These are phyloP conservation scores for Arnoldichthys spilopterus DNA, from an alignment of 2,797 vertebrate species.

Conservation along the genomic window DNA sequence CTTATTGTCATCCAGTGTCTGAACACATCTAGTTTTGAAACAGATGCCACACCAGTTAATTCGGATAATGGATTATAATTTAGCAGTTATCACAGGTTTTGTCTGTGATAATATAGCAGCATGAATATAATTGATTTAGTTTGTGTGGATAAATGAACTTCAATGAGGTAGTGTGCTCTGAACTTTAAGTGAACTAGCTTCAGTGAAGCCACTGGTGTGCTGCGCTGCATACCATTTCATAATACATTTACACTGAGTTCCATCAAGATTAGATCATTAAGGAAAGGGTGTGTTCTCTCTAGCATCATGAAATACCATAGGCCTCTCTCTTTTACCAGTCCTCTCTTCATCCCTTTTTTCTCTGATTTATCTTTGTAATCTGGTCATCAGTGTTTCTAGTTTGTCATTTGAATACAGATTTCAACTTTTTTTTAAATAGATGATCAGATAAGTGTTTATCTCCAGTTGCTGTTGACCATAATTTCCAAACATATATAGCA, in stretches of 20 bases:
- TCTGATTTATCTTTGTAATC: slow-evolving; percentile 14
- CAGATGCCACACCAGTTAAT: background rate
- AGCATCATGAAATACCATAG: background rate
- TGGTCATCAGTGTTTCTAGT: background rate
- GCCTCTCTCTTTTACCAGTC: background rate
- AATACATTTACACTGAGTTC: background rate
- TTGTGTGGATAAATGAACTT: background rate
- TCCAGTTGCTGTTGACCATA: no score
- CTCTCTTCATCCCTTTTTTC: background rate
- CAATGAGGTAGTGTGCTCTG: background rate
- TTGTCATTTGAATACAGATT: no score
- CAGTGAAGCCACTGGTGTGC: slow-evolving; percentile 11
- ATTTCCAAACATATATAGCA: background rate
- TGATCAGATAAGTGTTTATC: no score
- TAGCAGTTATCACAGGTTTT: background rate
- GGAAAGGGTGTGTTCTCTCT: background rate
- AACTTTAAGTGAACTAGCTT: background rate
- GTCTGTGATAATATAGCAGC: slow-evolving; percentile 1
- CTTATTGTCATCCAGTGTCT: background rate
- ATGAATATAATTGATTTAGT: slow-evolving; percentile 13
- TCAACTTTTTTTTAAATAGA: no score
- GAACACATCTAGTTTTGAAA: background rate
- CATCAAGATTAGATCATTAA: background rate
- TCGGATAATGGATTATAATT: background rate
- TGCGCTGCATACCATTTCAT: background rate